phyloP scores from a whole-genome alignment of 2,888 invertebrate species.

The Hemicrepidius hirtus region DNA sequence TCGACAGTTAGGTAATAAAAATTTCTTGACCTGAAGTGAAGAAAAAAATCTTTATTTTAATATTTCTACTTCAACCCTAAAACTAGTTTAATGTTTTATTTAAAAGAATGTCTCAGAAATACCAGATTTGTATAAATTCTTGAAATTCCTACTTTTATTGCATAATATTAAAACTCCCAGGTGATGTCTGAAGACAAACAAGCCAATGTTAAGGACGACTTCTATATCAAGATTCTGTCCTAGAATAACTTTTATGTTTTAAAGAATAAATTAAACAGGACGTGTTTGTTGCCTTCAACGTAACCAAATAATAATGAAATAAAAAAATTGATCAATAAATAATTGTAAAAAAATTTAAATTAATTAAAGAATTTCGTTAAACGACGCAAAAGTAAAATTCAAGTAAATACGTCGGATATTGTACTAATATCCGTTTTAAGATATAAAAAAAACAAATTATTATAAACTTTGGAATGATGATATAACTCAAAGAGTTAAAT shows the following conservation, averaged over 20 bases:
- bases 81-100: too few relatives aligned
- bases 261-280: background rate
- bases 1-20: too few relatives aligned
- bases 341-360: too few relatives aligned
- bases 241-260: background rate
- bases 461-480: constrained; percentile 22
- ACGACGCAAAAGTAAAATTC: background rate
- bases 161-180: constrained; percentile 4
- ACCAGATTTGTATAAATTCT: constrained; percentile 1
- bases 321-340: too few relatives aligned
- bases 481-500: background rate
- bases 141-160: constrained; percentile 19
- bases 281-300: background rate
- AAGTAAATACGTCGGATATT: background rate
- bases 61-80: too few relatives aligned
- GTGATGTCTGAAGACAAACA: constrained; percentile 13
- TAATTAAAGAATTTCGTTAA: background rate
- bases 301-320: background rate
- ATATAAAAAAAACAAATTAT: constrained; percentile 3
- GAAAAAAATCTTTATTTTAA: too few relatives aligned
- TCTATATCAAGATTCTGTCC: constrained; percentile 13
- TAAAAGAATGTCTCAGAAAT: background rate
- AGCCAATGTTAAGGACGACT: constrained; percentile 31
- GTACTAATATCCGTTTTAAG: background rate
- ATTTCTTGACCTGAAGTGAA: too few relatives aligned